These are phyloP conservation scores for Pollenia angustigena DNA, from an alignment of 2,888 invertebrate genomes.

Conservation along the genomic window DNA sequence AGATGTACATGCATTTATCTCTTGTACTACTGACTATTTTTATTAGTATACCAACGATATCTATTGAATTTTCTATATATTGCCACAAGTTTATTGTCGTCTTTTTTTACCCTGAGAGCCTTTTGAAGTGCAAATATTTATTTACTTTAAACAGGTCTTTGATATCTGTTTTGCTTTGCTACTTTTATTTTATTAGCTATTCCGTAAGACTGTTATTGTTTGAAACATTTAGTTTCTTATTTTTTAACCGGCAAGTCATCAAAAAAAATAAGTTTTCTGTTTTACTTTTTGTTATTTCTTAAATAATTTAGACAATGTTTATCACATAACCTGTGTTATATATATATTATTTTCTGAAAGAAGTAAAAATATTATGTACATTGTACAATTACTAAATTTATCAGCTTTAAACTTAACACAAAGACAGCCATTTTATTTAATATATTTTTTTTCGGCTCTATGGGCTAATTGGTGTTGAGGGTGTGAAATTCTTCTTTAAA, in stretches of 20 bases:
- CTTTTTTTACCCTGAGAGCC: background rate
- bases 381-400: no score
- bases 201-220: slow-evolving; percentile 20
- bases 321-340: background rate
- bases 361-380: no score
- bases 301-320: slow-evolving; percentile 5
- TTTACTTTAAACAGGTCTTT: slow-evolving; percentile 56
- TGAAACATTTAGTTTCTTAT: background rate
- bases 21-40: background rate
- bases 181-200: background rate
- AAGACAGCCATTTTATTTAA: no score
- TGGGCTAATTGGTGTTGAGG: no score
- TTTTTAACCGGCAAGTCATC: background rate
- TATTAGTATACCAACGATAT: background rate
- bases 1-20: background rate
- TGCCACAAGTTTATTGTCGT: background rate
- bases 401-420: no score
- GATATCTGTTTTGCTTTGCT: slow-evolving; percentile 26
- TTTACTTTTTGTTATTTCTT: background rate
- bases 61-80: background rate
- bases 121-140: slow-evolving; percentile 57
- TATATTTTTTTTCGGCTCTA: no score
- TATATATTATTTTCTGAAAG: no score
- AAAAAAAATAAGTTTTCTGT: background rate
- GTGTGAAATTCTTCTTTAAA: no score